Conservation (phyloP, 2,113 vertebrate species). For the Esox niger region DNA sequence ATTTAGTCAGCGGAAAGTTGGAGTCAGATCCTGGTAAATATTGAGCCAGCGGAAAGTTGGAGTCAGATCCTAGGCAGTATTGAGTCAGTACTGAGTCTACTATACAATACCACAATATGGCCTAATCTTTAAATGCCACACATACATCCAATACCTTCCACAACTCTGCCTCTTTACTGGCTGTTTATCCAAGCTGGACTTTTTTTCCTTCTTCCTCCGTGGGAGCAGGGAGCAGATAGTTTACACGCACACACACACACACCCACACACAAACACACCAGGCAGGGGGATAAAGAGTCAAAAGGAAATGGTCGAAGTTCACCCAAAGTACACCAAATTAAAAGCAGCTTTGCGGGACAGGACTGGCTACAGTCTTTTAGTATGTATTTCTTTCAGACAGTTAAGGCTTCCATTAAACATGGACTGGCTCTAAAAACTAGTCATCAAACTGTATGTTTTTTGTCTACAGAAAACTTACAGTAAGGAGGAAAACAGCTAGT, state of each 20-base stretch:
- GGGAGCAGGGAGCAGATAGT: slow-evolving; percentile 70
- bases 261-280: too few relatives aligned
- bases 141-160: neutral
- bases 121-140: neutral
- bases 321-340: slow-evolving; percentile 90
- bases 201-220: slow-evolving; percentile 58
- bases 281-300: slow-evolving; percentile 67
- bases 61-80: too few relatives aligned
- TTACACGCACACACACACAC: slow-evolving; percentile 62
- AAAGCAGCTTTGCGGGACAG: slow-evolving; percentile 77
- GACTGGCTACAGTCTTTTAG: slow-evolving; percentile 26
- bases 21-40: too few relatives aligned
- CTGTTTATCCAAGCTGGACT: slow-evolving; percentile 54
- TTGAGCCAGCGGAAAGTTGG: too few relatives aligned
- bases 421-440: slow-evolving; percentile 19
- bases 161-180: slow-evolving; percentile 33
- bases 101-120: too few relatives aligned
- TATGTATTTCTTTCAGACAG: slow-evolving; percentile 63
- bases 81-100: too few relatives aligned
- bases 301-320: slow-evolving; percentile 89
- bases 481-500: slow-evolving; percentile 11
- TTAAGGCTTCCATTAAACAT: slow-evolving; percentile 63
- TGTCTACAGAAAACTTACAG: slow-evolving; percentile 50
- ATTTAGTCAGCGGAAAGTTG: too few relatives aligned
- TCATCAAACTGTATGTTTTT: slow-evolving; percentile 68